Conservation (phyloP, 2,888 invertebrate genomes). For the Odontocerum albicorne region DNA sequence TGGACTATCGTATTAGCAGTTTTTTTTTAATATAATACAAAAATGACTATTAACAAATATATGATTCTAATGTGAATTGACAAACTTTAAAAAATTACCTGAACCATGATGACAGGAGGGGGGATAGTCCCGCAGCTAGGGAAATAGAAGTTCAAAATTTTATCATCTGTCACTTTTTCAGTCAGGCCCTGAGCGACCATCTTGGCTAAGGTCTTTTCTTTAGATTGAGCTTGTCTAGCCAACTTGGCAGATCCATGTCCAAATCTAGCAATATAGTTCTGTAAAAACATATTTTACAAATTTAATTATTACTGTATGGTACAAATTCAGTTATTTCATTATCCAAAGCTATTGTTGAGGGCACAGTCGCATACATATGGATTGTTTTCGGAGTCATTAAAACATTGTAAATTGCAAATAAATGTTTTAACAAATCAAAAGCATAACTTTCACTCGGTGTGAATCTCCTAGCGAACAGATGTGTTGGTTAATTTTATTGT, state of each 20-base stretch:
- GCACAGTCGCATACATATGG: background rate
- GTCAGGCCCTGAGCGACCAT: conserved; percentile 99
- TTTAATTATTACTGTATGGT: background rate
- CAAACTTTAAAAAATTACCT: too few species aligned
- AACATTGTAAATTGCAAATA: too few species aligned
- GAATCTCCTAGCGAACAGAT: too few species aligned
- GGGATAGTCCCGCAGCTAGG: conserved; percentile 95
- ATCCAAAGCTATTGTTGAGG: background rate
- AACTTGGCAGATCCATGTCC: conserved; percentile 99
- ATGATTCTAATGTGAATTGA: too few species aligned
- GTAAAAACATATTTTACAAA: background rate
- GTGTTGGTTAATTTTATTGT: too few species aligned
- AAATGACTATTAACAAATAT: too few species aligned
- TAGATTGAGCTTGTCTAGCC: conserved; percentile 98
- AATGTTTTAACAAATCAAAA: too few species aligned
- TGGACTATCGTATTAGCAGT: too few species aligned
- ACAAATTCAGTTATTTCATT: background rate
- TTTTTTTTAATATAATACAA: too few species aligned
- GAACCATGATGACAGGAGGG: conserved; percentile 98
- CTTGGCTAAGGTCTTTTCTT: conserved; percentile 98
- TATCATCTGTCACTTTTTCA: conserved; percentile 90
- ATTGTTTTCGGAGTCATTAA: too few species aligned
- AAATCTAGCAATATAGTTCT: conserved; percentile 97
- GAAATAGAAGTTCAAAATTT: conserved; percentile 92
- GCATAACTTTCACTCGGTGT: too few species aligned